Evolutionary conservation across 2,797 vertebrate species (phyloP), one percentile per base, ranked within the genome.

Genomic region (Muscicapa comitata): DNA sequence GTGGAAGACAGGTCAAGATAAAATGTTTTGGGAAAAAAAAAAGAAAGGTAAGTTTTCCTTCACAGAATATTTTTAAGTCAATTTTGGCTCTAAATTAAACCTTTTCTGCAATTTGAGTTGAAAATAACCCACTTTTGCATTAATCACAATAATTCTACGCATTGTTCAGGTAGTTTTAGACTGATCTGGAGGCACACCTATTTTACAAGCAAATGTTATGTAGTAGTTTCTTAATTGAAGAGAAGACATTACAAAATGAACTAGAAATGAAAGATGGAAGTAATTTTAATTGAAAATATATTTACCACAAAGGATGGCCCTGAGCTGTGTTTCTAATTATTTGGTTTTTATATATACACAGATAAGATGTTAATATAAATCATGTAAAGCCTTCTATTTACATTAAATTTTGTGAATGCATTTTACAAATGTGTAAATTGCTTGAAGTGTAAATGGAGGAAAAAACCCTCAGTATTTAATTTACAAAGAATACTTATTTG

Each of bases 1-100:
- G 96, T 96, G 74, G 43, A 95, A 96, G 94, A 91, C 86, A 76
- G 91, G 95, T 96, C 95, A 93, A 81, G 86, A 89, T 35, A 85
- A 96, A 93, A 94, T 53, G 6, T 29, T 87, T 84, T 29, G 33
- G 16, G 2, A 18, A 86, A 86, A 86, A 48, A 77, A 80, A 31
- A 19, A n/a, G 3, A 48, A 57, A 85, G 42, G 47, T 83, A 58
- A 29, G 21, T 61, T 45, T 82, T 48, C 6, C 16, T 65, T 77
- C 37, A 24, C 57, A 20, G 43, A 79, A 40, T 58, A 42, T 28
- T 59, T 70, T 54, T 1, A 70, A 76, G 29, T 53, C 10, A 57
- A 8, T 76, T 73, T 87, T 26, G 59, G 7, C 38, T 71, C 11
- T 50, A 68, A 42, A 43, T 57, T 54, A 76, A 63, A 54, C 7